These are phyloP conservation scores for Hemicrepidius hirtus DNA, from an alignment of 2,888 invertebrate genomes.

Conservation along the genomic window DNA sequence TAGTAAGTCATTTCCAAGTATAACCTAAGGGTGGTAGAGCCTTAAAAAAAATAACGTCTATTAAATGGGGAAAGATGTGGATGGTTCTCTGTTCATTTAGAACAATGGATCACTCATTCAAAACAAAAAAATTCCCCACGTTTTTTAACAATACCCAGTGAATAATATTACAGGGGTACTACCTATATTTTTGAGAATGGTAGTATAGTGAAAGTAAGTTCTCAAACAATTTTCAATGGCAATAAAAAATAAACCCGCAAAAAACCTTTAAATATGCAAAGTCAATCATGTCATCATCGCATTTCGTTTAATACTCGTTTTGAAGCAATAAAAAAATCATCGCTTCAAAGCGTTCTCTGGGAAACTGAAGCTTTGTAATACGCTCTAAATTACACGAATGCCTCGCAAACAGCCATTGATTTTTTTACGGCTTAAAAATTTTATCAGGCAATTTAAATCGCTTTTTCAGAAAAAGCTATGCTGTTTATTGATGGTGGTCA, in stretches of 20 bases:
- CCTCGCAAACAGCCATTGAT: neutral
- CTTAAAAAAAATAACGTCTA: too few species aligned
- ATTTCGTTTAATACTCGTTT: constrained; percentile 15
- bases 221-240: neutral
- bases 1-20: too few species aligned
- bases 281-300: constrained; percentile 13
- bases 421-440: neutral
- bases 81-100: too few species aligned
- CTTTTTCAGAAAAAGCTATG: neutral
- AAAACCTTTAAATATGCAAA: constrained; percentile 7
- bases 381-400: neutral
- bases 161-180: too few species aligned
- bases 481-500: too few species aligned
- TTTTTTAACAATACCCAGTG: too few species aligned
- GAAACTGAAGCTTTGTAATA: neutral
- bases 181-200: too few species aligned
- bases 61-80: too few species aligned
- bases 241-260: neutral
- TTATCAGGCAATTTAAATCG: neutral
- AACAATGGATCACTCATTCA: too few species aligned
- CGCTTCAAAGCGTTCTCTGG: constrained; percentile 10
- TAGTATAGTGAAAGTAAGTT: neutral
- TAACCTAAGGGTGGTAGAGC: too few species aligned
- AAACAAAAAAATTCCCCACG: too few species aligned
- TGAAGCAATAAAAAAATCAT: constrained; percentile 22